A percentile compares a stretch with the other conserved stretches of the same genome.
phyloP scores from a whole-genome alignment of 1,140 invertebrate genomes.

The Sarcophaga peregrina region DNA sequence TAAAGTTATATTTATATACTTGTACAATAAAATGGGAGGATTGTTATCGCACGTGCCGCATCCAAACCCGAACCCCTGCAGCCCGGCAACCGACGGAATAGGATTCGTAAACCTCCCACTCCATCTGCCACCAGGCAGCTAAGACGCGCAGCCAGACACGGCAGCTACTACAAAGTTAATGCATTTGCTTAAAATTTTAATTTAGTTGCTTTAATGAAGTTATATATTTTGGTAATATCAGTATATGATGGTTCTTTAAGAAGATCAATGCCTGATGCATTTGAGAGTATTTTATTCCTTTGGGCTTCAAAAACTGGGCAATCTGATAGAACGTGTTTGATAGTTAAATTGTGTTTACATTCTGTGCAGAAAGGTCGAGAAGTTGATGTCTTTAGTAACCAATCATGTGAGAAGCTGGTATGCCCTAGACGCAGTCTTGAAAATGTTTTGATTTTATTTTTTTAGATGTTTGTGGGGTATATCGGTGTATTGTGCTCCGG shows the following conservation, averaged over 20 bases:
- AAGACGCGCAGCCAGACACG: no score
- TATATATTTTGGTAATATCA: neutral
- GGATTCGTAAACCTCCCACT: no score
- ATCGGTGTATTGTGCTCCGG: neutral
- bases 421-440: slow-evolving; percentile 19
- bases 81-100: no score
- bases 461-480: neutral
- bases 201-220: slow-evolving; percentile 5
- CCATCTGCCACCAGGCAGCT: no score
- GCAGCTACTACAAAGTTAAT: no score
- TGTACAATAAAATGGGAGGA: no score
- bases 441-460: slow-evolving; percentile 12
- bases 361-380: neutral
- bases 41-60: no score
- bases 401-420: neutral
- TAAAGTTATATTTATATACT: no score
- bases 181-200: neutral
- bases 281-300: neutral
- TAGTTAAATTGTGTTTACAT: neutral
- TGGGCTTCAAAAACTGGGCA: neutral
- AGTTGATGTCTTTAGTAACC: neutral
- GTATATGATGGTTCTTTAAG: neutral
- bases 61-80: no score
- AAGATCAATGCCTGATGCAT: neutral
- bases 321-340: neutral